These are phyloP conservation scores for Python bivittatus DNA, from an alignment of 2,113 vertebrate genomes.

Conservation along the genomic window DNA sequence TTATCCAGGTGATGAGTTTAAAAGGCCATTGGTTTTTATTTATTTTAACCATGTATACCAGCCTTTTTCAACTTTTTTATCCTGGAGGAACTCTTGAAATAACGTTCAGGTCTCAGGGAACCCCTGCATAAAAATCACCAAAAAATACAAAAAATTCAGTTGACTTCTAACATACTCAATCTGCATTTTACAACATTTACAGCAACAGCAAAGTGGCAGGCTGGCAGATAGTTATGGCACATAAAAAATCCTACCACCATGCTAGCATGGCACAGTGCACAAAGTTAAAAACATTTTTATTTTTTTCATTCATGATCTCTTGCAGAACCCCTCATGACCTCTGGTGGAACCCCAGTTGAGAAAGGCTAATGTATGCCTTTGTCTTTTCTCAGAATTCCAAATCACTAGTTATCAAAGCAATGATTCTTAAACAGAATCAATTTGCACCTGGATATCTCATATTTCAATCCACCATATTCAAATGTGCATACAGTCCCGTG, in stretches of 20 bases:
- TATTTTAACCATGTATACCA: neutral
- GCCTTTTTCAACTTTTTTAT: neutral
- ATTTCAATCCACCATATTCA: neutral
- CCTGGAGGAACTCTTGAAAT: neutral
- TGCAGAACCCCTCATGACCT: neutral
- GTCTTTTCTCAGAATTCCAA: neutral
- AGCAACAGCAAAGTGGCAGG: neutral
- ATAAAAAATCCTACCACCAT: neutral
- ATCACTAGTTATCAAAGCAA: neutral
- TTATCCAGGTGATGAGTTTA: neutral
- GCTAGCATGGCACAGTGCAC: neutral
- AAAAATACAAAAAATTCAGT: neutral
- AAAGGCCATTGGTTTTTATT: neutral
- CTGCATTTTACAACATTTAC: neutral
- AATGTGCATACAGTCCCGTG: neutral
- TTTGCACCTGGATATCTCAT: neutral
- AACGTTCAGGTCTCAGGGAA: neutral
- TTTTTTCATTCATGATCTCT: neutral
- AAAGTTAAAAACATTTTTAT: neutral
- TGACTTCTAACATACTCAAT: neutral
- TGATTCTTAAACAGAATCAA: neutral
- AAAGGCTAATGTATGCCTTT: neutral
- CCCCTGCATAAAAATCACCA: neutral
- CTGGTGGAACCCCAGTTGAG: neutral
- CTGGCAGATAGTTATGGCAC: neutral